These are phyloP conservation scores for Thalassaphorura encarpata DNA, from an alignment of 1,140 invertebrate species.

Conservation along the genomic window DNA sequence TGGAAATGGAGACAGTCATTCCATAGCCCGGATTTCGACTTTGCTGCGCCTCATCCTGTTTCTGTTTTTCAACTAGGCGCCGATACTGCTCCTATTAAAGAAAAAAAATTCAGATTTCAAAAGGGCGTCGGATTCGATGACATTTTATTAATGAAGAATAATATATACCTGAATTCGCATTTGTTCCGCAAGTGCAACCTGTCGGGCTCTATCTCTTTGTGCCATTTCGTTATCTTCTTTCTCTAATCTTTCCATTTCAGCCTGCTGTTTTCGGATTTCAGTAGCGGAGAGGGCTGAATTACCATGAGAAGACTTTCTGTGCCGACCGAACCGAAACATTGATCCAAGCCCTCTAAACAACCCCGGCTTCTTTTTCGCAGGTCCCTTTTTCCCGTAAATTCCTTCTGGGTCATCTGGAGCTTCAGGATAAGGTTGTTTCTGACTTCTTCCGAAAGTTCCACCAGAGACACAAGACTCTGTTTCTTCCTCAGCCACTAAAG, in stretches of 20 bases:
- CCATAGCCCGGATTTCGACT: constrained; percentile 13
- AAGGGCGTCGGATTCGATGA: not conserved
- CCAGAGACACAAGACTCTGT: constrained; percentile 35
- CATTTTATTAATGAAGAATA: too few relatives aligned
- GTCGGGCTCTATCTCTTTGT: constrained; percentile 36
- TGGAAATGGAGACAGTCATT: constrained; percentile 23
- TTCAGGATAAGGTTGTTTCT: not conserved
- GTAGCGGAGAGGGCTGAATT: constrained; percentile 41
- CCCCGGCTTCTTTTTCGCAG: constrained; percentile 54
- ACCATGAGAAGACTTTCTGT: constrained; percentile 51
- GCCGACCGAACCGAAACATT: constrained; percentile 73
- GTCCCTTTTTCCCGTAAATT: constrained; percentile 26
- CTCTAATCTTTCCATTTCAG: constrained; percentile 34
- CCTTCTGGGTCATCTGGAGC: constrained; percentile 10
- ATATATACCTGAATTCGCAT: constrained; percentile 37
- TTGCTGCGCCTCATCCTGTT: constrained; percentile 12
- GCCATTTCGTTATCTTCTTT: constrained; percentile 29
- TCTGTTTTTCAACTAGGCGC: constrained; percentile 38
- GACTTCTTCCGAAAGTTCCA: constrained; percentile 31
- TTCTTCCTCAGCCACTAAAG: constrained; percentile 43
- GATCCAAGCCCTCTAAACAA: constrained; percentile 66
- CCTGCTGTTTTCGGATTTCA: constrained; percentile 36
- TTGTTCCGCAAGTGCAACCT: constrained; percentile 37
- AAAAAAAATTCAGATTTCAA: not conserved
- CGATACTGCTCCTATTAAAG: constrained; percentile 38